A percentile compares a stretch with the other conserved stretches of the same genome.
These are phyloP conservation scores for Pseudorectes ferrugineus DNA, from an alignment of 2,113 vertebrate genomes.

Conservation along the genomic window DNA sequence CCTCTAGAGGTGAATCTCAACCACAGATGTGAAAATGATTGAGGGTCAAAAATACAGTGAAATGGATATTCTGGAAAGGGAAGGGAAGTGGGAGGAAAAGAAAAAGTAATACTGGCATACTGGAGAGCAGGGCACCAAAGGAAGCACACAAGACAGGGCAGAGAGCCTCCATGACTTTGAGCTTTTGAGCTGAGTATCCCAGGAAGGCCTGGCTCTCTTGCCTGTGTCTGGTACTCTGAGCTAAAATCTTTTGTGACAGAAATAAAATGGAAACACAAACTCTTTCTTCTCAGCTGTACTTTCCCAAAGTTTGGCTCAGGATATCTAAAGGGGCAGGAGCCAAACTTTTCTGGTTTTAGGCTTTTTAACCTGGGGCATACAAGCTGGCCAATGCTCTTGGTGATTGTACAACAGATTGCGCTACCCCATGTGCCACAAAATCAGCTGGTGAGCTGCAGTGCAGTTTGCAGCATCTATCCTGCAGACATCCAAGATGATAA, in stretches of 20 bases:
- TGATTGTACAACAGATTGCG: not conserved
- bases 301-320: not conserved
- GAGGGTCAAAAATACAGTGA: not conserved
- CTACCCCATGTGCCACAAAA: not conserved
- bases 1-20: not conserved
- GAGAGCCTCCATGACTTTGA: not conserved
- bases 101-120: not conserved
- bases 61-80: not conserved
- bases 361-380: not conserved
- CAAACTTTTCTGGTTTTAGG: not conserved
- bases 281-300: not conserved
- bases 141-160: not conserved
- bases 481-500: not conserved
- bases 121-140: not conserved
- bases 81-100: not conserved
- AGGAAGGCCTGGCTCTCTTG: not conserved
- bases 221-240: not conserved
- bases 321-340: not conserved
- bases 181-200: not conserved
- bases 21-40: not conserved
- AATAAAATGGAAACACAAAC: not conserved
- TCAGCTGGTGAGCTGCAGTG: not conserved
- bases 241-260: not conserved
- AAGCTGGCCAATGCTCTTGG: not conserved
- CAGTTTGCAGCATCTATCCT: not conserved